A percentile compares a stretch with the other conserved stretches of the same genome.
These are phyloP conservation scores for Teleogryllus occipitalis DNA, from an alignment of 1,140 invertebrate species.

Conservation along the genomic window DNA sequence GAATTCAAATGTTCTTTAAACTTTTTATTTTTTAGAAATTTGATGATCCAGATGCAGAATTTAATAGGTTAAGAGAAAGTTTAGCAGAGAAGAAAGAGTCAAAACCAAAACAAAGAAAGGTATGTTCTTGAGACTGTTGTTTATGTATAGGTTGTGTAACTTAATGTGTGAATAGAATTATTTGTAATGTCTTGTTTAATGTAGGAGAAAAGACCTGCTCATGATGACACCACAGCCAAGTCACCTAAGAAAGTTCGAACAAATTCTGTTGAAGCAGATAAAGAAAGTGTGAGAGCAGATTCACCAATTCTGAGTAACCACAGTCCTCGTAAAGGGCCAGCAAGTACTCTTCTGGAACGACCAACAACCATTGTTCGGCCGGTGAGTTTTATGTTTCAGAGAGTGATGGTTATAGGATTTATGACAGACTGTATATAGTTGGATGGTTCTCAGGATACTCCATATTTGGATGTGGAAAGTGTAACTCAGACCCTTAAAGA, in stretches of 20 bases:
- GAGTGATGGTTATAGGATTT: not conserved
- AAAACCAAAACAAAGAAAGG: constrained; percentile 30
- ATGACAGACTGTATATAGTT: not conserved
- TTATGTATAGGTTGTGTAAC: not conserved
- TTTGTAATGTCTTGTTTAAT: not conserved
- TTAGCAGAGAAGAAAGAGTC: constrained; percentile 32
- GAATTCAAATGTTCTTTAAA: not conserved
- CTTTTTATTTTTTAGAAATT: constrained; percentile 33
- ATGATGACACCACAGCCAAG: constrained; percentile 17
- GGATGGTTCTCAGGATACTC: constrained; percentile 46
- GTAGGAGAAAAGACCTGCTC: not conserved
- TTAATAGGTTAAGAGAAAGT: constrained; percentile 59
- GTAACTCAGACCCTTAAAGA: constrained; percentile 71
- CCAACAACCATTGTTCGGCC: constrained; percentile 57
- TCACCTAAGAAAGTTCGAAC: constrained; percentile 15
- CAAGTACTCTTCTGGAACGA: constrained; percentile 50
- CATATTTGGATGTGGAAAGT: constrained; percentile 65
- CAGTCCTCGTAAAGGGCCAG: constrained; percentile 45
- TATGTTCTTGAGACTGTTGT: not conserved
- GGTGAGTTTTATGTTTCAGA: constrained; percentile 41
- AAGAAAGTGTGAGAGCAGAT: not conserved
- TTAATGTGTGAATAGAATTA: not conserved
- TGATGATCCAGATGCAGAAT: constrained; percentile 53
- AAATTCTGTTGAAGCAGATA: constrained; percentile 10
- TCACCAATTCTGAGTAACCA: constrained; percentile 38